Conservation (phyloP, 2,797 vertebrate species). For the Enteromius trimaculatus region DNA sequence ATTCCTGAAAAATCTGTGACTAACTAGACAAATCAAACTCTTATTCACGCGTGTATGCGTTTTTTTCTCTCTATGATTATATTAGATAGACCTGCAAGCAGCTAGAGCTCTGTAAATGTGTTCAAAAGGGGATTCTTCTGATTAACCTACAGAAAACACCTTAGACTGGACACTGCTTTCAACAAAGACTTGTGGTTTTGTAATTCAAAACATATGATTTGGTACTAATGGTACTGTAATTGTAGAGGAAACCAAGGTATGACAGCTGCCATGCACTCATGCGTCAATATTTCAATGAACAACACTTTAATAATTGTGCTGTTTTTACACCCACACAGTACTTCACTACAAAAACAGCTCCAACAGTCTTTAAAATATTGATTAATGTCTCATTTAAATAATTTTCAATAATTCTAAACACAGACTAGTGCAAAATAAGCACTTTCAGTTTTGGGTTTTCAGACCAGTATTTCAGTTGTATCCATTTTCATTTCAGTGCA, state of each 20-base stretch:
- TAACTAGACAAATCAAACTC: too few relatives aligned
- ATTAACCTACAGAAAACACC: too few relatives aligned
- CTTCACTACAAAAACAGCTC: not conserved
- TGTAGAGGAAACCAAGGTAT: not conserved
- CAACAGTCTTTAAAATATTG: not conserved
- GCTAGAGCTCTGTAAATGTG: too few relatives aligned
- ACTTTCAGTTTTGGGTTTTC: not conserved
- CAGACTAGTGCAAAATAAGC: not conserved
- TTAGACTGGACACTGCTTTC: too few relatives aligned
- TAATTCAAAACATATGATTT: too few relatives aligned
- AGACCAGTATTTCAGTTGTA: not conserved
- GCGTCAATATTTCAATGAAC: not conserved
- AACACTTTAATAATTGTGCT: not conserved
- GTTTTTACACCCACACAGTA: not conserved
- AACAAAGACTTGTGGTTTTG: too few relatives aligned
- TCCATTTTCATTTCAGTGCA: not conserved
- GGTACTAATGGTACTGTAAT: too few relatives aligned
- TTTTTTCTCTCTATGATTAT: too few relatives aligned
- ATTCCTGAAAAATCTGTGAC: too few relatives aligned
- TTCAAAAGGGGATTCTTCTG: too few relatives aligned
- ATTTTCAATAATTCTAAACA: not conserved
- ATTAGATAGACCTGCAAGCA: too few relatives aligned
- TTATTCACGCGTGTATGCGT: too few relatives aligned
- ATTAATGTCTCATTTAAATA: not conserved
- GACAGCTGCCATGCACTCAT: not conserved